A percentile compares a stretch with the other conserved stretches of the same genome.
Evolutionary conservation across 2,113 vertebrate genomes (phyloP).

Genomic region (Mesoclemmys tuberculata): DNA sequence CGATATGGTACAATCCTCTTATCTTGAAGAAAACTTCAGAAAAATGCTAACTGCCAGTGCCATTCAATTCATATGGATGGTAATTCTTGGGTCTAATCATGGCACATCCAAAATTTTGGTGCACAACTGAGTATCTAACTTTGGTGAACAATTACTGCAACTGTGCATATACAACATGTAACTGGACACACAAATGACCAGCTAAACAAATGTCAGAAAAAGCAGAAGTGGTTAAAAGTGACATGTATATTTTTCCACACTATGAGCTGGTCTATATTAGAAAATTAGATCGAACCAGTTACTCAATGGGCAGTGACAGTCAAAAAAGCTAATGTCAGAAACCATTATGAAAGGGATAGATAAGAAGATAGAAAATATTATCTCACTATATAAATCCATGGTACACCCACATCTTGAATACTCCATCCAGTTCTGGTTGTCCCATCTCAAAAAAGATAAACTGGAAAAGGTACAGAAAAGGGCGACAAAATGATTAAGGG

Average conservation of each 20-base stretch:
- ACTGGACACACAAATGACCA: neutral
- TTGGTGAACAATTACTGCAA: neutral
- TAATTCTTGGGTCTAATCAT: neutral
- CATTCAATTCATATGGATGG: accelerated
- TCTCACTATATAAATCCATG: neutral
- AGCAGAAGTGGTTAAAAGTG: neutral
- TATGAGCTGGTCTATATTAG: neutral
- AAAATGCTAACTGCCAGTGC: neutral
- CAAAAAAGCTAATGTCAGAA: neutral
- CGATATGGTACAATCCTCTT: neutral
- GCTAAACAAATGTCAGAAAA: neutral
- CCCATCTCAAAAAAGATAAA: neutral
- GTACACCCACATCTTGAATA: neutral
- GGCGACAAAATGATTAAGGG: neutral
- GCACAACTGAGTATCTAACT: accelerated
- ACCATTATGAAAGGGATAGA: neutral
- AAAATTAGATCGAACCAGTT: neutral
- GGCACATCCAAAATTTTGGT: accelerated
- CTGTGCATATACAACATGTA: neutral
- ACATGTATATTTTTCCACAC: neutral
- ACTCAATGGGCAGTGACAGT: neutral
- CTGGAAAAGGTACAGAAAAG: neutral
- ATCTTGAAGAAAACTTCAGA: accelerated
- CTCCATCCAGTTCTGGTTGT: neutral
- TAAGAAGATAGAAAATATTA: neutral